Evolutionary conservation across 2,797 vertebrate species (phyloP).

Genomic region (Aulostomus chinensis): DNA sequence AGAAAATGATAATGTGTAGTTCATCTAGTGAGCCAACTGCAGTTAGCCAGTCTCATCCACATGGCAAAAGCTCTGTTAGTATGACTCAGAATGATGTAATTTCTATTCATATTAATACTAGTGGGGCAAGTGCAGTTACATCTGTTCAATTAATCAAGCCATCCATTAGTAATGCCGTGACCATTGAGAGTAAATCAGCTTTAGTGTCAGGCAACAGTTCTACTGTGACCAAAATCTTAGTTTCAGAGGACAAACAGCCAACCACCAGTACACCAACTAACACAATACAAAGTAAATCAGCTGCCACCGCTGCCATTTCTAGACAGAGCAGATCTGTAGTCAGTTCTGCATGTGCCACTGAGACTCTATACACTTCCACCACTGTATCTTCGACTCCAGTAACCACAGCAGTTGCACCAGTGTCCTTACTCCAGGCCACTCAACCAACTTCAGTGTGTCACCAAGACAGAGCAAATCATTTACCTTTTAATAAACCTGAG

Average conservation of each 20-base stretch:
- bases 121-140: slow-evolving; percentile 25
- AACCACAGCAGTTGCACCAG: slow-evolving; percentile 21
- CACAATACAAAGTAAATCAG: slow-evolving; percentile 41
- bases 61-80: slow-evolving; percentile 38
- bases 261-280: slow-evolving; percentile 10
- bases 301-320: slow-evolving; percentile 34
- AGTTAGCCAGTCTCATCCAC: slow-evolving; percentile 32
- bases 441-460: slow-evolving; percentile 38
- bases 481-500: slow-evolving; percentile 44
- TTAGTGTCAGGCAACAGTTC: slow-evolving; percentile 29
- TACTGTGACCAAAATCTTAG: slow-evolving; percentile 30
- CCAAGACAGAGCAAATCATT: slow-evolving; percentile 37
- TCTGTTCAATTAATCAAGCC: slow-evolving; percentile 31
- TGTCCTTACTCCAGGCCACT: slow-evolving; percentile 35
- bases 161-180: slow-evolving; percentile 19
- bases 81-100: slow-evolving; percentile 36
- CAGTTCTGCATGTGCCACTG: slow-evolving; percentile 31
- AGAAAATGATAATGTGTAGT: slow-evolving; percentile 43
- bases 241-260: slow-evolving; percentile 43
- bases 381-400: slow-evolving; percentile 33
- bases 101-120: slow-evolving; percentile 19
- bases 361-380: slow-evolving; percentile 19
- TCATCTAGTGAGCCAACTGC: slow-evolving; percentile 40
- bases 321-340: slow-evolving; percentile 50
- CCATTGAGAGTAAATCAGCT: slow-evolving; percentile 41